phyloP scores from a whole-genome alignment of 2,797 vertebrate species.

The Sphaeramia orbicularis region DNA sequence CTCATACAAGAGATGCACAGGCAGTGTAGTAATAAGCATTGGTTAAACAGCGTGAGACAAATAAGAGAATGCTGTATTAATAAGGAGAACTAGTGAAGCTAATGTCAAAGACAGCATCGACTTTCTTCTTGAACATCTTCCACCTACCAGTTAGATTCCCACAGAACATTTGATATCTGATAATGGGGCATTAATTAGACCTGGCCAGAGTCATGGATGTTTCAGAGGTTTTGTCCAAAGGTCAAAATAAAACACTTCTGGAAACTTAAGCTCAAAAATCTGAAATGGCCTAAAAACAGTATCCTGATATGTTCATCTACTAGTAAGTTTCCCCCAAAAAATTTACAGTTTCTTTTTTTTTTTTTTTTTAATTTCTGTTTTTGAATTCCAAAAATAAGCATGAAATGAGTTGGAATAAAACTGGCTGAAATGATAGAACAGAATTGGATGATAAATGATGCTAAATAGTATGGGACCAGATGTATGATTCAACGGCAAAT shows the following conservation, averaged over 20 bases:
- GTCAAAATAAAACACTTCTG: background rate
- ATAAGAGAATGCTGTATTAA: constrained; percentile 24
- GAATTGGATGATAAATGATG: too few relatives aligned
- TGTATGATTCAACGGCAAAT: too few relatives aligned
- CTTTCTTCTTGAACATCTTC: constrained; percentile 49
- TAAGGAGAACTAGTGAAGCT: constrained; percentile 25
- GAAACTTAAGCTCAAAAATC: too few relatives aligned
- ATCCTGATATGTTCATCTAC: too few relatives aligned
- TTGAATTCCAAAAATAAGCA: too few relatives aligned
- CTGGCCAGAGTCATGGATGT: background rate
- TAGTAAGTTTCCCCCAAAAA: too few relatives aligned
- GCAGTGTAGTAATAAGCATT: background rate
- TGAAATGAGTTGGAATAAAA: too few relatives aligned
- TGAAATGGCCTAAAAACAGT: too few relatives aligned
- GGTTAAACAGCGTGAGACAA: constrained; percentile 42
- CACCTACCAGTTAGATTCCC: constrained; percentile 18
- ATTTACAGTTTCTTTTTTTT: too few relatives aligned
- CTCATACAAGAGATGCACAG: background rate
- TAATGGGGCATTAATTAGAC: constrained; percentile 36
- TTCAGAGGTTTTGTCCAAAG: background rate
- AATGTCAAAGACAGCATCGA: constrained; percentile 47
- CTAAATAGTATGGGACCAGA: too few relatives aligned
- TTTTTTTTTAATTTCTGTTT: too few relatives aligned
- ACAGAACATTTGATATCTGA: constrained; percentile 10
- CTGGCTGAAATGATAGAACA: too few relatives aligned